Base-by-base conservation (phyloP, 2,888 invertebrate species). In the Zootermopsis nevadensis region DNA sequence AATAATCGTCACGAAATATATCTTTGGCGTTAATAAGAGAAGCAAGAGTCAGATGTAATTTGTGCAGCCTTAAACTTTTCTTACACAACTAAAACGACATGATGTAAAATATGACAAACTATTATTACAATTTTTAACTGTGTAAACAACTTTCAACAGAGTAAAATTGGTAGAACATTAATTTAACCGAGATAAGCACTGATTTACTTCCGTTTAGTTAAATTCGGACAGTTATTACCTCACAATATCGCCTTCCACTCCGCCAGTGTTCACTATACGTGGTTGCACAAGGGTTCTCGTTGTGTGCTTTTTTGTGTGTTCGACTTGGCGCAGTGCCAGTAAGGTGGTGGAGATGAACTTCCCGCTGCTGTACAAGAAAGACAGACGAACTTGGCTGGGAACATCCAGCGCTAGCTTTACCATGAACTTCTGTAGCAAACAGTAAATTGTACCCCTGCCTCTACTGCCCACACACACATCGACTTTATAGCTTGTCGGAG, bases 351-450 rank as follows among this genome's bases (percentile, higher is more conserved):
- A 76, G 42, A 42, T 10, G 42, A n/a, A 42, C n/a, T 19, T n/a
- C 27, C 76, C 35, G 38, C 53, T 55, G 55, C 19, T 53, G 53
- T 55, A 53, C 77, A 77, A 24, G 12, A 53, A 55, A 55, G 77
- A 67, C 67, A 33, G 69, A 69, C 69, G 69, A 69, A 77, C 77
- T 77, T 77, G 77, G 77, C 77, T 53, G 7, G 33, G 76, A 76
- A 48, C 76, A 76, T 27, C 15, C 76, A 60, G 33, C 33, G 69
- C 69, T 69, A 33, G 33, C 77, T 77, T 77, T 76, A 42, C 76
- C 30, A 38, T 42, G 76, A 30, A 76, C 76, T 76, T 77, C 77
- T 55, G 31, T 55, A 33, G 55, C 77, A 31, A 77, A 77, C 77
- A 77, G 55, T 77, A 77, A 77, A 77, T 77, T 55, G 30, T 77